Evolutionary conservation across 2,113 vertebrate species (phyloP).

Genomic region (Calonectris borealis): DNA sequence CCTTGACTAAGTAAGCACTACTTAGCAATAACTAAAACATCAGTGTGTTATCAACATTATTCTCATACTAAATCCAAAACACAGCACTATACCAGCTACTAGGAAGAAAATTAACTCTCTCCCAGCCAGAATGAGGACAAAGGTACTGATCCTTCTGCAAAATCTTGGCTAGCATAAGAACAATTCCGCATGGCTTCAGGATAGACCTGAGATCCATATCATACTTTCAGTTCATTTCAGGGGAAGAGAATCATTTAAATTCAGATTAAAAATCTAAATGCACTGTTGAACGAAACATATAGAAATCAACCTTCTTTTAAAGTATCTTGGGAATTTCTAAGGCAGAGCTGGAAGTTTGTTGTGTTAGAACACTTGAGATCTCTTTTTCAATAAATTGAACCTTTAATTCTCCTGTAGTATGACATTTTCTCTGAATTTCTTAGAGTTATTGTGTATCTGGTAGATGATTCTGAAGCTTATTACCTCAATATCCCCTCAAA

Average conservation of each 20-base stretch:
- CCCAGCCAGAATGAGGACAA: background rate
- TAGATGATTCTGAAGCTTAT: background rate
- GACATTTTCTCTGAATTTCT: background rate
- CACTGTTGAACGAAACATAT: background rate
- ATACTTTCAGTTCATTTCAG: background rate
- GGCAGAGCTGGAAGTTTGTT: background rate
- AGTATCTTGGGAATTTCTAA: background rate
- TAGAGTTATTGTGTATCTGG: background rate
- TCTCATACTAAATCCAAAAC: too few relatives aligned
- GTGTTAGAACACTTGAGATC: background rate
- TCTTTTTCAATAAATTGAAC: background rate
- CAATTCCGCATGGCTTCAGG: background rate
- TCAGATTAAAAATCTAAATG: background rate
- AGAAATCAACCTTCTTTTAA: background rate
- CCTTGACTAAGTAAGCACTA: too few relatives aligned
- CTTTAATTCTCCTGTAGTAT: background rate
- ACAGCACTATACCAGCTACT: too few relatives aligned
- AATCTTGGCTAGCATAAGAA: background rate
- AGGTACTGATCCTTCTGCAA: background rate
- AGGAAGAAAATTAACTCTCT: too few relatives aligned
- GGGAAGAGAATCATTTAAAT: background rate
- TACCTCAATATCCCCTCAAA: background rate
- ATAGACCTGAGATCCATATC: fast-evolving
- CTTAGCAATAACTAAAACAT: too few relatives aligned
- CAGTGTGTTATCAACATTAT: too few relatives aligned